Percentiles rank a stretch among this genome's conserved stretches.
Evolutionary conservation across 2,888 invertebrate genomes (phyloP).

Genomic region (Ophion obscuratus): DNA sequence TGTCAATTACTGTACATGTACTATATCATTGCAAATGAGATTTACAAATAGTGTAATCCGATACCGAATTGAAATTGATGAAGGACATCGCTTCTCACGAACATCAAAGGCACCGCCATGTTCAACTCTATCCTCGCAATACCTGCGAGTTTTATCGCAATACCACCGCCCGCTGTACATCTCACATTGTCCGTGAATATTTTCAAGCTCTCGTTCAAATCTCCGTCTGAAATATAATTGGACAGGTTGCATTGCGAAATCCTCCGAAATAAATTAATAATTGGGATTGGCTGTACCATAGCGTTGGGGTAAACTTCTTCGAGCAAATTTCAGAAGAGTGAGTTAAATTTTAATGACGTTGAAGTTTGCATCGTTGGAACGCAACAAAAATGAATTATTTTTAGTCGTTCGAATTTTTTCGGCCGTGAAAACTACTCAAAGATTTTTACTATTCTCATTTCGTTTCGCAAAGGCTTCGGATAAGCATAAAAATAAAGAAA

Average conservation of each 20-base stretch:
- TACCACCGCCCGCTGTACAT: conserved; percentile 92
- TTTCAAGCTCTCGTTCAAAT: conserved; percentile 81
- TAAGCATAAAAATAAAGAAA: too few relatives aligned
- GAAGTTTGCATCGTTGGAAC: too few relatives aligned
- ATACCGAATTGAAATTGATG: conserved; percentile 94
- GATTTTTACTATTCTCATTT: too few relatives aligned
- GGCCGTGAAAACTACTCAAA: too few relatives aligned
- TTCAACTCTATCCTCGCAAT: conserved; percentile 97
- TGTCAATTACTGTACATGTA: conserved; percentile 64
- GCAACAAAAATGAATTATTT: too few relatives aligned
- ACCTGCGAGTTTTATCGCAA: conserved; percentile 93
- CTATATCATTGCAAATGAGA: conserved; percentile 63
- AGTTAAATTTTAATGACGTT: too few relatives aligned
- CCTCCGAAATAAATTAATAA: background rate
- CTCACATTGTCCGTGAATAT: conserved; percentile 86
- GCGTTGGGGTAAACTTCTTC: too few relatives aligned
- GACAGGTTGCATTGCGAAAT: background rate
- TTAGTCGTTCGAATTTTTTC: too few relatives aligned
- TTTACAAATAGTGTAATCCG: conserved; percentile 91
- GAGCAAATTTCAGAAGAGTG: too few relatives aligned
- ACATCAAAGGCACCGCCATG: conserved; percentile 93
- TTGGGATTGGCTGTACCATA: too few relatives aligned
- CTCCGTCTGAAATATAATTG: conserved; percentile 82
- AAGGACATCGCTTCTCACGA: conserved; percentile 88
- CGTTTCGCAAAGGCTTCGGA: too few relatives aligned